These are phyloP conservation scores for Lepidochrysops patricia DNA, from an alignment of 2,888 invertebrate species.

Conservation along the genomic window DNA sequence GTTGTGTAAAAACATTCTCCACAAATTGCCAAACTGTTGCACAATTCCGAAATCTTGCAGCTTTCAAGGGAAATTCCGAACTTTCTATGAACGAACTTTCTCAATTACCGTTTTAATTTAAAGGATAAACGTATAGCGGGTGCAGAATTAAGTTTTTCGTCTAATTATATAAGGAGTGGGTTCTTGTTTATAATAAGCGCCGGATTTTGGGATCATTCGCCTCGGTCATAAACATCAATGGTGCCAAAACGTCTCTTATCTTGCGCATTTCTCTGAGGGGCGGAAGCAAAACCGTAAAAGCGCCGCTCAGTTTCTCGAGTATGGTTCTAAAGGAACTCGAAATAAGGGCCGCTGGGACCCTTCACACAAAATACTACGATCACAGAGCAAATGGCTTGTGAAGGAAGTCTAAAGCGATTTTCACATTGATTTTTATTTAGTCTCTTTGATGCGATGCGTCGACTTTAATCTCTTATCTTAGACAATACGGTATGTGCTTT, in stretches of 20 bases:
- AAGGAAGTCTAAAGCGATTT: conserved; percentile 61
- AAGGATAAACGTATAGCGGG: conserved; percentile 12
- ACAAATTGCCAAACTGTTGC: conserved; percentile 12
- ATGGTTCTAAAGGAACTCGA: conserved; percentile 67
- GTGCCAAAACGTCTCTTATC: conserved; percentile 74
- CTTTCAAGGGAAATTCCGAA: conserved; percentile 9
- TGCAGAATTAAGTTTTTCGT: conserved; percentile 5
- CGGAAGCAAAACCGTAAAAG: conserved; percentile 65
- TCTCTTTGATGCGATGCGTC: conserved; percentile 25
- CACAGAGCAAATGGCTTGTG: conserved; percentile 70
- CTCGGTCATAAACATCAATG: conserved; percentile 71
- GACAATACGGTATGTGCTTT: conserved; percentile 2
- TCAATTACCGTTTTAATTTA: conserved; percentile 14
- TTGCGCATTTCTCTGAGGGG: conserved; percentile 67
- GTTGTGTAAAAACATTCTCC: conserved; percentile 10
- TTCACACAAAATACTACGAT: conserved; percentile 64
- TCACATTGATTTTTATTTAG: conserved; percentile 71
- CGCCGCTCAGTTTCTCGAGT: conserved; percentile 60
- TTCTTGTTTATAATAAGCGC: conserved; percentile 71
- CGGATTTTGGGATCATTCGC: conserved; percentile 69
- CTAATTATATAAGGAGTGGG: conserved; percentile 25
- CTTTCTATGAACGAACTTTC: conserved; percentile 11
- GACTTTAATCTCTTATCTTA: conserved; percentile 21
- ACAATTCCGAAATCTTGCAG: conserved; percentile 13
- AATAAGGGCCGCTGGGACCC: conserved; percentile 63